Evolutionary conservation across 2,113 vertebrate species (phyloP).

Genomic region (Anguilla rostrata): DNA sequence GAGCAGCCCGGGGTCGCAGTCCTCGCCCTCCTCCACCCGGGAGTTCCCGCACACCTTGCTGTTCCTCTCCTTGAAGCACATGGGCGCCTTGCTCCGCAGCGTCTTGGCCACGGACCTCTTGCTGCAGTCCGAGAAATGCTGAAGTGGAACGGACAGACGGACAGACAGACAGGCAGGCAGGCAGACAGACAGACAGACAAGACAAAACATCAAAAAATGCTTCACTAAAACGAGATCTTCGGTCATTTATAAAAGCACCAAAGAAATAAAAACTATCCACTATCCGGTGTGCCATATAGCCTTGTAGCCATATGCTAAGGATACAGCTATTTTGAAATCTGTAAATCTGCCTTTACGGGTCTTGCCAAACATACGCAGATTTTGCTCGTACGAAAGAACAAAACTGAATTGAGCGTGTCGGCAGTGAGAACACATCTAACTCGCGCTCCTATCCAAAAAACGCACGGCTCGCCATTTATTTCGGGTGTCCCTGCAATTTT

Average conservation of each 20-base stretch:
- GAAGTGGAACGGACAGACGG: background rate
- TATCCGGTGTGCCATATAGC: no score
- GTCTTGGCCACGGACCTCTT: slow-evolving; percentile 89
- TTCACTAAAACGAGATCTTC: no score
- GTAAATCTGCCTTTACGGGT: no score
- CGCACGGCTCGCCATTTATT: background rate
- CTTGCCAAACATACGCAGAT: no score
- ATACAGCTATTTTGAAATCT: no score
- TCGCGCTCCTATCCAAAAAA: background rate
- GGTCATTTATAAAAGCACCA: no score
- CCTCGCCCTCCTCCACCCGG: slow-evolving; percentile 89
- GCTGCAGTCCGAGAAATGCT: slow-evolving; percentile 97
- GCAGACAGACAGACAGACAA: background rate
- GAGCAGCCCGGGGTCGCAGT: slow-evolving; percentile 91
- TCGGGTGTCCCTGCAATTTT: background rate
- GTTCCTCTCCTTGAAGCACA: slow-evolving; percentile 90
- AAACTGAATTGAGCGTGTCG: background rate
- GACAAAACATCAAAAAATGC: background rate
- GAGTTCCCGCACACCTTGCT: slow-evolving; percentile 97
- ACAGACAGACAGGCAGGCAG: background rate
- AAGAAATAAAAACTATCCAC: no score
- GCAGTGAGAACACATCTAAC: background rate
- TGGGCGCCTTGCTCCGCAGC: slow-evolving; percentile 79
- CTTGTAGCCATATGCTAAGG: no score
- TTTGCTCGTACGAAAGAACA: no score